Evolutionary conservation across 2,888 invertebrate species (phyloP).

Genomic region (Volucella inanis): DNA sequence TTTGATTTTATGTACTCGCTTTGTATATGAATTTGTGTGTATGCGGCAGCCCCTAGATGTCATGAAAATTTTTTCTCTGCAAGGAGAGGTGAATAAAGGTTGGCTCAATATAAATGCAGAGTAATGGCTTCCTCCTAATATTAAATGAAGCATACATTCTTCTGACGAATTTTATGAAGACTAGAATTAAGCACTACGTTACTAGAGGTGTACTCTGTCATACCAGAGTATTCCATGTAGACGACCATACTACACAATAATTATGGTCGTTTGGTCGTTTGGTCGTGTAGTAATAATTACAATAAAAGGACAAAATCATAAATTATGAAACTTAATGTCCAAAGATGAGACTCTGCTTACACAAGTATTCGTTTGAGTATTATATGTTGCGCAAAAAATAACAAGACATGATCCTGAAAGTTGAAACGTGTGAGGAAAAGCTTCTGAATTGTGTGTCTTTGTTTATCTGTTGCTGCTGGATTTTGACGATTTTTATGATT

Average conservation of each 20-base stretch:
- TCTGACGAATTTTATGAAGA: slow-evolving; percentile 25
- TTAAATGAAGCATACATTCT: slow-evolving; percentile 27
- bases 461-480: too few species aligned
- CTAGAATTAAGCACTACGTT: too few species aligned
- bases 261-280: slow-evolving; percentile 55
- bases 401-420: too few species aligned
- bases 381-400: too few species aligned
- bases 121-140: slow-evolving; percentile 39
- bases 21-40: not conserved
- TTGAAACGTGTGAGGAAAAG: too few species aligned
- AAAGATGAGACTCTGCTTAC: not conserved
- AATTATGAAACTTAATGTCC: slow-evolving; percentile 38
- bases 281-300: slow-evolving; percentile 45
- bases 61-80: slow-evolving; percentile 23
- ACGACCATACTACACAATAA: slow-evolving; percentile 45
- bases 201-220: not conserved
- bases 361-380: too few species aligned
- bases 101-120: slow-evolving; percentile 20
- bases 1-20: slow-evolving; percentile 7
- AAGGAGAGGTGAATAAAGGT: not conserved
- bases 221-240: slow-evolving; percentile 39
- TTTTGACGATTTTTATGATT: too few species aligned
- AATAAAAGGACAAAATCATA: slow-evolving; percentile 52
- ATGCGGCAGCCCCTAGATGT: slow-evolving; percentile 17
- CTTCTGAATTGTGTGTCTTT: too few species aligned